These are phyloP conservation scores for Parasteatoda tepidariorum DNA, from an alignment of 1,140 invertebrate species.

Conservation along the genomic window DNA sequence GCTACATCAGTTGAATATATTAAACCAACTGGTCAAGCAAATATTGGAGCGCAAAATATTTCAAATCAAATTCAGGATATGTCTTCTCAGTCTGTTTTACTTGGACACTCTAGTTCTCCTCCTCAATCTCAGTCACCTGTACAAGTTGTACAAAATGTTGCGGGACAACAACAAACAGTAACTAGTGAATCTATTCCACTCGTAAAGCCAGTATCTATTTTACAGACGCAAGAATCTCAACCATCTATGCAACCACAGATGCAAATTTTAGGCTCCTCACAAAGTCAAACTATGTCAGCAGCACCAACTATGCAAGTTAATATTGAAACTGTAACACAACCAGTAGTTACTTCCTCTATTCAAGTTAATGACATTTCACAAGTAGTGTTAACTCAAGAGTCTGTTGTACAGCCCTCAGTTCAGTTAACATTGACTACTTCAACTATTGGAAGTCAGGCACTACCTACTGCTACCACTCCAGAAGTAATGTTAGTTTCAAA, in stretches of 20 bases:
- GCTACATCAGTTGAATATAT: not conserved
- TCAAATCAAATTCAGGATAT: not conserved
- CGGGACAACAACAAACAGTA: not conserved
- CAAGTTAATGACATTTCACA: constrained; percentile 10
- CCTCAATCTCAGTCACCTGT: constrained; percentile 6
- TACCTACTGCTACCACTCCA: constrained; percentile 29
- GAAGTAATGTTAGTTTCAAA: not conserved
- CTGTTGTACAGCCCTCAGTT: constrained; percentile 3
- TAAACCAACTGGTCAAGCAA: not conserved
- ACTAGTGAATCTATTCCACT: not conserved
- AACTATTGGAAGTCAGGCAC: constrained; percentile 11
- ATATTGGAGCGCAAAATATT: not conserved
- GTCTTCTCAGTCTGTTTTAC: not conserved
- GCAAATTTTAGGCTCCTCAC: not conserved
- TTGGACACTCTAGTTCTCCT: not conserved
- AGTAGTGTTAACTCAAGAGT: not conserved
- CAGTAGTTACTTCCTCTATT: constrained; percentile 27
- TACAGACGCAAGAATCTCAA: constrained; percentile 43
- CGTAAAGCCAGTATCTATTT: not conserved
- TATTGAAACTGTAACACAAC: not conserved
- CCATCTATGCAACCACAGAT: constrained; percentile 13
- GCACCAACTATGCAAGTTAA: not conserved
- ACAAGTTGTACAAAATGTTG: not conserved
- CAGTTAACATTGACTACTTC: not conserved
- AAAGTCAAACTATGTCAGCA: not conserved